phyloP scores from a whole-genome alignment of 2,113 vertebrate genomes.

The Ranitomeya variabilis region DNA sequence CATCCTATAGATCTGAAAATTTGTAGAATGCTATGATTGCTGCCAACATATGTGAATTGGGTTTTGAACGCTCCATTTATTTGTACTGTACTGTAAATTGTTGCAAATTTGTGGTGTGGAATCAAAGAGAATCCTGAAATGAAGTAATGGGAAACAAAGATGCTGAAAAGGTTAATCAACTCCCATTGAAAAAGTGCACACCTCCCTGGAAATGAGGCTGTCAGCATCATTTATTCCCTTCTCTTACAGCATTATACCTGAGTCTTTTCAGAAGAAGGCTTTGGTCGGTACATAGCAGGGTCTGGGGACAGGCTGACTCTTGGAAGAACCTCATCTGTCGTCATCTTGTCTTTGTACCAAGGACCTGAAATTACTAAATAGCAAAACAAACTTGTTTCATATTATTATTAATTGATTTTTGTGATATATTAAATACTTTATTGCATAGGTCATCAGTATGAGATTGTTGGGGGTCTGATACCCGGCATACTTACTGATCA shows the following conservation, averaged over 20 bases:
- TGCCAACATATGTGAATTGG: no score
- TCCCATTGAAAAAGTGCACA: background rate
- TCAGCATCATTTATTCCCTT: background rate
- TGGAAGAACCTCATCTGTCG: constrained; percentile 18
- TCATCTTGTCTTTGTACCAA: constrained; percentile 14
- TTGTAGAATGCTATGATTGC: no score
- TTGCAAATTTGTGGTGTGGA: no score
- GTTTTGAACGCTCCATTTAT: no score
- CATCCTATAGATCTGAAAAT: no score
- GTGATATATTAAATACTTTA: no score
- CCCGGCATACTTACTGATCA: no score
- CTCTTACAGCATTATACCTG: constrained; percentile 66
- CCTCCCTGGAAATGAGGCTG: background rate
- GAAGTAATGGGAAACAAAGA: background rate
- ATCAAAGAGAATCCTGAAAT: no score
- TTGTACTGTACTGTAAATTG: no score
- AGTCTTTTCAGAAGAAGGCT: constrained; percentile 69
- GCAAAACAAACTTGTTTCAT: background rate
- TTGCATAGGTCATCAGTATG: no score
- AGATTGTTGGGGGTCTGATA: no score
- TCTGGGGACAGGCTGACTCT: background rate
- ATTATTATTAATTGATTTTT: background rate
- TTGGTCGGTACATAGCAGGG: constrained; percentile 66
- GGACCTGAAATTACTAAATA: background rate
- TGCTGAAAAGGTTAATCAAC: no score